Evolutionary conservation across 2,888 invertebrate species (phyloP), one percentile per base, ranked within the genome.

Genomic region (Tanypteryx hageni): DNA sequence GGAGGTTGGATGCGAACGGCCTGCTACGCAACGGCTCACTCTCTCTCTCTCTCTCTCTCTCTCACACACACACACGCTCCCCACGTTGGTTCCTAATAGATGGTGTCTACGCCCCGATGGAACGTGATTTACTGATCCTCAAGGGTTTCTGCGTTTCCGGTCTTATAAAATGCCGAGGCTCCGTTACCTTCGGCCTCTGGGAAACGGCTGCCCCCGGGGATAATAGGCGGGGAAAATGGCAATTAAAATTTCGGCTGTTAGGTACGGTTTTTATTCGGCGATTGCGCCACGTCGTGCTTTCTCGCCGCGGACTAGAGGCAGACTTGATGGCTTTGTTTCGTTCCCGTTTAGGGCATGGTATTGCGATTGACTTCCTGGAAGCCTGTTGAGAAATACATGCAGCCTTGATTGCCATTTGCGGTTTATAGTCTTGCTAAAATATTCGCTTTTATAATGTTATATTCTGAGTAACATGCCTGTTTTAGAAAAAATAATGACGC

Each of bases 171-270:
- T 76, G 27, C 76, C 27, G 22, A 22, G 22, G 76, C 22, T 76
- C 18, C 22, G 68, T n/a, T 27, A 13, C 27, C 27, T 61, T 61
- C 13, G 27, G 22, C 76, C 76, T 22, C 76, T 22, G 27, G 76
- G 76, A 44, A 27, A 22, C 22, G 18, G 68, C 0, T 10, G 68
- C 68, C 5, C 68, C 68, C 68, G n/a, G 7, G 68, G 64, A 16
- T 7, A 16, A 16, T 44, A 5, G 0, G 64, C 64, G 64, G 64
- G 76, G 76, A 76, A 44, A 76, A 27, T 22, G 27, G 76, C 76
- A 76, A 76, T 76, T 76, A 76, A 76, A 76, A 76, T 76, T 76
- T 27, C 27, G 11, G 76, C 76, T 76, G 22, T 76, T 22, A 27
- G 76, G 22, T 27, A 76, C 22, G 76, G 44, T 44, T 44, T 44